Evolutionary conservation across 2,113 vertebrate genomes (phyloP).

Genomic region (Crotophaga sulcirostris): DNA sequence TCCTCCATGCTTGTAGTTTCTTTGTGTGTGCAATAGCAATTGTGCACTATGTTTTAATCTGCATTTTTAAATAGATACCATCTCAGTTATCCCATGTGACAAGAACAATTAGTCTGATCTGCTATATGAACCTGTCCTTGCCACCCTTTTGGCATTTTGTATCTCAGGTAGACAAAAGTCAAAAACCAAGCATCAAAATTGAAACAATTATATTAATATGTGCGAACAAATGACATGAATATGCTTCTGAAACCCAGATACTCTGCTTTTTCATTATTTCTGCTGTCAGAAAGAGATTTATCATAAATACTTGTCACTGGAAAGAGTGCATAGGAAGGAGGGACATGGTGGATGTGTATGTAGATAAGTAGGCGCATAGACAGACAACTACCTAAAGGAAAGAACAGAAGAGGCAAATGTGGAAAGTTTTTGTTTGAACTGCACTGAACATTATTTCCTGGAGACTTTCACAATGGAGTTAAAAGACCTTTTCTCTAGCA

Average conservation of each 20-base stretch:
- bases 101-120: constrained; percentile 57
- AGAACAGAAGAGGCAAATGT: background rate
- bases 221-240: constrained; percentile 49
- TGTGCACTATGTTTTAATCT: background rate
- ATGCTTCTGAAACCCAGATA: constrained; percentile 13
- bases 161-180: constrained; percentile 21
- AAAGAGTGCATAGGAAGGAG: background rate
- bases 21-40: background rate
- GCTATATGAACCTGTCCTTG: constrained; percentile 39
- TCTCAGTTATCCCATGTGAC: constrained; percentile 43
- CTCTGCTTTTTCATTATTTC: background rate
- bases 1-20: background rate
- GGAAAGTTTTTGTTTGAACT: background rate
- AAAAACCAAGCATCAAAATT: constrained; percentile 26
- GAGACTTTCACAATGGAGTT: background rate
- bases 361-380: too few relatives aligned
- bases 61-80: constrained; percentile 9
- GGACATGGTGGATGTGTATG: background rate
- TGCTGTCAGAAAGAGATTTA: background rate
- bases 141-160: background rate
- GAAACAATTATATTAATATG: constrained; percentile 56
- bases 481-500: background rate
- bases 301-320: background rate
- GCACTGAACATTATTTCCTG: background rate
- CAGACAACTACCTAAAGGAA: background rate